These are phyloP conservation scores for Physella acuta DNA, from an alignment of 1,140 invertebrate genomes.

Conservation along the genomic window DNA sequence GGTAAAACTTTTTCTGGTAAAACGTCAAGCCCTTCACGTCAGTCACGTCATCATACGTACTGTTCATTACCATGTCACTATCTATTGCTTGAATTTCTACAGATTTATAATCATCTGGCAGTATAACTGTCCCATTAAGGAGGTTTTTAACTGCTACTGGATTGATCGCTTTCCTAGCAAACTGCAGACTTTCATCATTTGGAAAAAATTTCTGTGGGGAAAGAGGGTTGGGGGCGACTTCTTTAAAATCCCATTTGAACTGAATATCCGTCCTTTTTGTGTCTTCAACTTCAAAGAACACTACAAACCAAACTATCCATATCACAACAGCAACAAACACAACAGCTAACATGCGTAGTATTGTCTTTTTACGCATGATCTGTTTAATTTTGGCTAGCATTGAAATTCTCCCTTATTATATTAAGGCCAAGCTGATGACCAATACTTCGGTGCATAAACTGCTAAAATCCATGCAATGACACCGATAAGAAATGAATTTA, in stretches of 20 bases:
- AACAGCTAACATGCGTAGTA: not conserved
- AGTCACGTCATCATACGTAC: not conserved
- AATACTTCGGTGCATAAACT: too few species aligned
- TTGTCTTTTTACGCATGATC: conserved; percentile 12
- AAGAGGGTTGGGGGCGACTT: not conserved
- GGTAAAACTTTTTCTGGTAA: conserved; percentile 44
- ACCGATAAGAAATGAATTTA: too few species aligned
- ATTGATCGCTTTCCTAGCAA: not conserved
- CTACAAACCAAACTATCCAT: conserved; percentile 12
- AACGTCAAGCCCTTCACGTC: conserved; percentile 35
- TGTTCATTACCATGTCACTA: not conserved
- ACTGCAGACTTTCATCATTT: not conserved
- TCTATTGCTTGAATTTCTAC: not conserved
- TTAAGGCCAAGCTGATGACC: too few species aligned
- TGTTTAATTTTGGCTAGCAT: too few species aligned
- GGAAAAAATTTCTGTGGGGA: not conserved
- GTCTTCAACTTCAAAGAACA: not conserved
- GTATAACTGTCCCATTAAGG: not conserved
- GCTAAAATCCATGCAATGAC: too few species aligned
- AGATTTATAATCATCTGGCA: not conserved
- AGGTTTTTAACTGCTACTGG: not conserved
- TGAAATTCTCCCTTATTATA: too few species aligned
- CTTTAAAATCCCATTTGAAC: too few species aligned
- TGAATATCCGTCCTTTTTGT: not conserved
- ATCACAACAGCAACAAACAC: conserved; percentile 5